phyloP scores from a whole-genome alignment of 2,888 invertebrate genomes.

The Heteropelma amictum region DNA sequence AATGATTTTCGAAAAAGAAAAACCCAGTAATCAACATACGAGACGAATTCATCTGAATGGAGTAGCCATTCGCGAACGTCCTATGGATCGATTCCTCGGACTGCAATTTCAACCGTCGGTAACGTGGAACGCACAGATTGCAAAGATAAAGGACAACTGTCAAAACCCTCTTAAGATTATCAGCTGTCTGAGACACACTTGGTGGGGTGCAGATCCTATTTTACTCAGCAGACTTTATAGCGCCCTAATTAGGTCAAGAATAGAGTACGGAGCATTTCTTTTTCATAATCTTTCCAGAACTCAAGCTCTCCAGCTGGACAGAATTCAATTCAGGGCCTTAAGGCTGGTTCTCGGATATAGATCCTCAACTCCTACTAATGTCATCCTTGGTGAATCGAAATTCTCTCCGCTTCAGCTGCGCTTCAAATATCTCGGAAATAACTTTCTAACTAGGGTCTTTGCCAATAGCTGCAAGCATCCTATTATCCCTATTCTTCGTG shows the following conservation, averaged over 20 bases:
- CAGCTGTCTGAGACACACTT: conserved; percentile 15
- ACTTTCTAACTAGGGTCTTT: neutral
- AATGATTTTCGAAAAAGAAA: neutral
- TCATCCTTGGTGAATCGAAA: neutral
- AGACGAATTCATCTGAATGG: neutral
- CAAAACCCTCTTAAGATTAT: conserved; percentile 6
- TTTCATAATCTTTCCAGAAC: neutral
- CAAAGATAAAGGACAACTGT: neutral
- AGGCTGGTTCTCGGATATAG: neutral
- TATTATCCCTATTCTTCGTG: neutral
- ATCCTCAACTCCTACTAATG: neutral
- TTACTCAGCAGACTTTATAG: conserved; percentile 11
- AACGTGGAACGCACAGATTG: neutral
- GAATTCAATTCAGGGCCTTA: neutral
- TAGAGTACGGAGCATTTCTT: conserved; percentile 38
- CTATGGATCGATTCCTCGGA: neutral
- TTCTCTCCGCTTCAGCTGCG: neutral
- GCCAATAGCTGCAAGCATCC: neutral
- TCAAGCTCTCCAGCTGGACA: neutral
- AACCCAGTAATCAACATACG: neutral
- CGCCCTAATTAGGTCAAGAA: conserved; percentile 6
- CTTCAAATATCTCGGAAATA: neutral
- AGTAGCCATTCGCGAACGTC: neutral
- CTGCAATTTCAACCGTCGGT: neutral
- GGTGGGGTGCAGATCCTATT: conserved; percentile 45